Conservation (phyloP, 2,888 invertebrate genomes). For the Argyresthia albistria region DNA sequence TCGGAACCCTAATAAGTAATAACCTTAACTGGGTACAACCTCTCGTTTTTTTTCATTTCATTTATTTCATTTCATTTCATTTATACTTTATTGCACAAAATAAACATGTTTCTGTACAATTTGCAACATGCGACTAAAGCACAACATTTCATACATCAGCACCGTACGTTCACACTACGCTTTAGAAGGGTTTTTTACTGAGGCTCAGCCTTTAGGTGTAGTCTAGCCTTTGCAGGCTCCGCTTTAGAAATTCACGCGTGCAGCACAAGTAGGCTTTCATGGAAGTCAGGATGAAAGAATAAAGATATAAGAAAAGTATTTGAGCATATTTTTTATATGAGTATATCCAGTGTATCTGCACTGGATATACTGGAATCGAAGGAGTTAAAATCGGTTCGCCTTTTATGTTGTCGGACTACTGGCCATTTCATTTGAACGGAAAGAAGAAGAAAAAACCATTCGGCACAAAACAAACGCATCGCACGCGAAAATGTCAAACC, state of each 20-base stretch:
- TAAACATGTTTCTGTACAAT: too few relatives aligned
- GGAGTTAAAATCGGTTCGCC: neutral
- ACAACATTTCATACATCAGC: too few relatives aligned
- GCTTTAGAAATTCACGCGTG: slow-evolving; percentile 12
- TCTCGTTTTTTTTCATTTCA: too few relatives aligned
- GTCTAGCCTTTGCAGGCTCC: slow-evolving; percentile 6
- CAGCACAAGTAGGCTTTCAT: slow-evolving; percentile 2
- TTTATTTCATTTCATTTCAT: too few relatives aligned
- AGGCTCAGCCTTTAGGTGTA: neutral
- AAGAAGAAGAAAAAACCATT: neutral
- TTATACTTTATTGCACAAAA: too few relatives aligned
- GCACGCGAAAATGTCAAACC: neutral
- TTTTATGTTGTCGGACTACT: neutral
- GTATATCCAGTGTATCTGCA: neutral
- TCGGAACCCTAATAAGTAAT: too few relatives aligned
- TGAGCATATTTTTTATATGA: neutral
- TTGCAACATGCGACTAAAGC: too few relatives aligned
- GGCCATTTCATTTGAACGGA: neutral
- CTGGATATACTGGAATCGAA: too few relatives aligned
- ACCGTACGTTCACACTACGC: neutral
- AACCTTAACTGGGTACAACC: too few relatives aligned
- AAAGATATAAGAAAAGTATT: neutral
- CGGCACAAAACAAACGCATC: slow-evolving; percentile 8
- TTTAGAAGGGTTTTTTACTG: neutral
- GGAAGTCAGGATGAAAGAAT: neutral